Conservation (phyloP, 2,888 invertebrate genomes). For the Plebejus melissa region DNA sequence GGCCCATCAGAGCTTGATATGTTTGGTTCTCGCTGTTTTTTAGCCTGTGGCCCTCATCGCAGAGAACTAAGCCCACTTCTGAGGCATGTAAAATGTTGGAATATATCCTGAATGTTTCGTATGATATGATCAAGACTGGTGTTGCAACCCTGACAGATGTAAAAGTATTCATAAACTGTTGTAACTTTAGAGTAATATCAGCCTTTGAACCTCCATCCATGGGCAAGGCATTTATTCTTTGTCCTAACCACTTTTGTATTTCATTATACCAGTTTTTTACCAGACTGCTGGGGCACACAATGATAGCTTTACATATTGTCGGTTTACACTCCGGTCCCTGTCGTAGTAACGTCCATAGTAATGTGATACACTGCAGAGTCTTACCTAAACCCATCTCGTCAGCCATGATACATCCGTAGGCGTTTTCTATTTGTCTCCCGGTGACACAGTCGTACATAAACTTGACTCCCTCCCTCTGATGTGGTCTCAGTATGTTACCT, state of each 20-base stretch:
- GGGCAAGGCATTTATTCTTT: slow-evolving; percentile 87
- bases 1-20: slow-evolving; percentile 94
- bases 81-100: slow-evolving; percentile 91
- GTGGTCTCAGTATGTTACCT: slow-evolving; percentile 94
- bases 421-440: slow-evolving; percentile 90
- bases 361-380: slow-evolving; percentile 97
- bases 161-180: slow-evolving; percentile 90
- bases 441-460: slow-evolving; percentile 99
- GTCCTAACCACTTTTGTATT: slow-evolving; percentile 96
- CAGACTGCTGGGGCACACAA: slow-evolving; percentile 97
- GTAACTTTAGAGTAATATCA: slow-evolving; percentile 89
- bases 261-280: slow-evolving; percentile 99
- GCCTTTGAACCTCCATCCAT: slow-evolving; percentile 94
- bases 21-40: slow-evolving; percentile 99
- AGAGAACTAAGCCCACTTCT: slow-evolving; percentile 97
- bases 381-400: slow-evolving; percentile 99
- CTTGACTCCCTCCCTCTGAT: slow-evolving; percentile 98
- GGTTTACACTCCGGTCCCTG: slow-evolving; percentile 96
- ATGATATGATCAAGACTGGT: slow-evolving; percentile 98
- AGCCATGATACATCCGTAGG: slow-evolving; percentile 99
- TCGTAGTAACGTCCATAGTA: slow-evolving; percentile 95
- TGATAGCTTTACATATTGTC: slow-evolving; percentile 93
- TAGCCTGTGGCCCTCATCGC: slow-evolving; percentile 98
- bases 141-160: slow-evolving; percentile 87
- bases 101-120: slow-evolving; percentile 98